Evolutionary conservation across 92 coral and sea anemone genomes (phyloP), one percentile per base, ranked within the genome.

Genomic region (Virgularia gustaviana): DNA sequence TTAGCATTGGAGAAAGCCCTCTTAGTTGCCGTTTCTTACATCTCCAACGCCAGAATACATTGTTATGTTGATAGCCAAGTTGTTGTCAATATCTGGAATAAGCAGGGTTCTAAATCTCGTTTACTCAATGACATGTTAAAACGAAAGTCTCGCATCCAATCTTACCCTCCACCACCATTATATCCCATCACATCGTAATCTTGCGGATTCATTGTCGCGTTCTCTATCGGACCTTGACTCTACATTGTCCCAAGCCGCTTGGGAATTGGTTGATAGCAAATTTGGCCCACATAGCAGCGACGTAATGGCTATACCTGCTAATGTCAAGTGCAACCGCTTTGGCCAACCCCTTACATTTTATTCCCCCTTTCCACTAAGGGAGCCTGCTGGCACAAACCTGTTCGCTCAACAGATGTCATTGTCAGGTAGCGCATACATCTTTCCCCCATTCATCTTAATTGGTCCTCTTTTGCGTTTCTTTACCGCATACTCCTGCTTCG

Each of bases 201-300:
- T 38, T 11, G 65, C 74, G 2, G 65, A 67, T 47, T 12, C 74
- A n/a, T 78, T n/a, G n/a, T n/a, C n/a, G n/a, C n/a, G n/a, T n/a
- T n/a, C n/a, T n/a, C n/a, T n/a, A n/a, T n/a, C 88, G 23, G 84
- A 83, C 70, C 68, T 71, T 9, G 88, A 83, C 47, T 78, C 76
- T 49, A 15, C 70, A 9, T 66, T 73, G 15, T 31, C 65, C 63
- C 77, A 65, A 0, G 18, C 2, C 12, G 66, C 71, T 49, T 74
- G 85, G 88, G 29, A 66, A 0, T 12, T 22, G n/a, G 71, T 79
- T 20, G 55, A 19, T 15, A 25, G 18, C 55, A 15, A 5, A 3
- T 47, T 47, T 15, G 55, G 55, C 18, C 55, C 55, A 5, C 55
- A 47, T 25, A 4, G 20, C 6, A 15, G 15, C 55, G 55, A 47